Base-by-base conservation (phyloP, 2,113 vertebrate genomes). In the Phylloscopus trochiloides region DNA sequence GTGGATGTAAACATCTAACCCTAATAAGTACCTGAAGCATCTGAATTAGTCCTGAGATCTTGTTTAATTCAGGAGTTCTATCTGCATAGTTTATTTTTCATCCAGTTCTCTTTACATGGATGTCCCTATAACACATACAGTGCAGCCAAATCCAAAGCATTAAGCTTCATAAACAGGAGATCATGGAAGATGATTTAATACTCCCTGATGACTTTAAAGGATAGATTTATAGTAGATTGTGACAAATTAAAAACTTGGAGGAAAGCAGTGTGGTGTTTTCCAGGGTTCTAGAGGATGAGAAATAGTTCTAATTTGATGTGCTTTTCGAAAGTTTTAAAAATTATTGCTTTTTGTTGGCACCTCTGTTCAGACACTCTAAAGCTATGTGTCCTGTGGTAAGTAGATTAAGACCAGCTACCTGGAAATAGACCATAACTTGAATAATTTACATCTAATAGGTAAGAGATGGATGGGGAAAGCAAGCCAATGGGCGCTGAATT, bases 111-210 rank as follows among this genome's bases (percentile, higher is more conserved):
- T 78, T 82, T 43, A 26, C 13, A 3, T 15, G 16, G 18, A 8
- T 71, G 17, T 54, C 48, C 14, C 12, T 20, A 4, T 18, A 54
- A 14, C 52, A 71, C 0, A 1, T 63, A 47, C 0, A 2, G 7
- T 43, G 15, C 51, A 70, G 74, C 50, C 54, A 51, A 55, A 65
- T 45, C 3, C 40, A 71, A 65, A 81, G 40, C 34, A 28, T 70
- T 91, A 36, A 67, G 14, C 25, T 75, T 86, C 43, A 26, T 75
- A 52, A 74, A 58, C 28, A 54, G 51, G 26, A 57, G 34, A 14
- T 59, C 22, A 59, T 17, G 63, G 20, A 55, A 88, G 15, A 54
- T 1, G 1, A 31, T 79, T 73, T 66, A 29, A 12, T 59, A 62
- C 61, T 71, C n/a, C 7, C 4, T 71, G 38, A 10, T 72, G 31